A percentile compares a stretch with the other conserved stretches of the same genome.
These are phyloP conservation scores for Perognathus longimembris DNA, from an alignment of 2,113 vertebrate species.

Conservation along the genomic window DNA sequence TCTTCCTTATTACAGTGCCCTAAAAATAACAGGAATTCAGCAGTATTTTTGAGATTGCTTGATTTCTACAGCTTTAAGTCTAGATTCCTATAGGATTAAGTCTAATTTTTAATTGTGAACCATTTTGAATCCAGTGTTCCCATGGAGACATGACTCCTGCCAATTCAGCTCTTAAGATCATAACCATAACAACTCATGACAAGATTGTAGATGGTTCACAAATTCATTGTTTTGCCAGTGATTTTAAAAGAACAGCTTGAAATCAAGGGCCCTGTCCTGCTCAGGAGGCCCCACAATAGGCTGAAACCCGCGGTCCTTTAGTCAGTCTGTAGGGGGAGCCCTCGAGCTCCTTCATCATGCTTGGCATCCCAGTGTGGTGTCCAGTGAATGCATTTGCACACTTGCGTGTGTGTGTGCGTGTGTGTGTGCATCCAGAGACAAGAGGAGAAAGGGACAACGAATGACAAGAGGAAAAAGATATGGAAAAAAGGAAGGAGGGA, in stretches of 20 bases:
- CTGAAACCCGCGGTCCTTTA: not conserved
- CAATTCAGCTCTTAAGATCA: not conserved
- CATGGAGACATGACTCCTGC: not conserved
- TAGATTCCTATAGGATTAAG: not conserved
- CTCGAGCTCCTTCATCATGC: not conserved
- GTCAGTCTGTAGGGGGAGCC: not conserved
- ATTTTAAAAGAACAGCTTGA: constrained; percentile 19
- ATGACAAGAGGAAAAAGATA: not conserved
- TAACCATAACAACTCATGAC: not conserved
- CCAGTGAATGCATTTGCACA: too few relatives aligned
- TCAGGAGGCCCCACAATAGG: not conserved
- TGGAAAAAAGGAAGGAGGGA: not conserved
- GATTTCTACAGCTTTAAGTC: not conserved
- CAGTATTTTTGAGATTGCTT: not conserved
- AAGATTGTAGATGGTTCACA: not conserved
- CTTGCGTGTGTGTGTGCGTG: too few relatives aligned
- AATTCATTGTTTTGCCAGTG: not conserved
- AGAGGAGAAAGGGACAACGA: not conserved
- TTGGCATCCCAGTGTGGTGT: not conserved
- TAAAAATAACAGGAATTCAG: constrained; percentile 2
- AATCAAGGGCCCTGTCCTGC: not conserved
- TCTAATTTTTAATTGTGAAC: not conserved
- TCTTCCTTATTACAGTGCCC: not conserved
- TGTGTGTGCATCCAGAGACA: not conserved
- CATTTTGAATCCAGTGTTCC: not conserved